phyloP scores from a whole-genome alignment of 2,797 vertebrate genomes.

The Arrhamphus sclerolepis region DNA sequence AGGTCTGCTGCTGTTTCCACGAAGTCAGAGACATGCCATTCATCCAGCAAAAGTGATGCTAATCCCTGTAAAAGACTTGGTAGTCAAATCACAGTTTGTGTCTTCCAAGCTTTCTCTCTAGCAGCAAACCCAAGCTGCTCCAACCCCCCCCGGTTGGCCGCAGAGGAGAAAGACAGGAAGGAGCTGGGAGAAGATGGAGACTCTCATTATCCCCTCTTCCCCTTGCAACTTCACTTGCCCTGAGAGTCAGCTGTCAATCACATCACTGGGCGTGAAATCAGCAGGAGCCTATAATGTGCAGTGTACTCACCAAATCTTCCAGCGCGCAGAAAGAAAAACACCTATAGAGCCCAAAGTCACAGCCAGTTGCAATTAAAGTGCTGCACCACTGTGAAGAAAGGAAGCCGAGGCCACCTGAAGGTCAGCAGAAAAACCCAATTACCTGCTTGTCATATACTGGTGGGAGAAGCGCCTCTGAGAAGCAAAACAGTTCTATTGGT shows the following conservation, averaged over 20 bases:
- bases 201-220: conserved; percentile 65
- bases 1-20: conserved; percentile 5
- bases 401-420: conserved; percentile 52
- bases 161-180: conserved; percentile 27
- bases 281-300: conserved; percentile 30
- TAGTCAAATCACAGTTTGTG: conserved; percentile 2
- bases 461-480: conserved; percentile 43
- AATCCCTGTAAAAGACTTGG: conserved; percentile 24
- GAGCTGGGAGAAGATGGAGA: conserved; percentile 22
- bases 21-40: conserved; percentile 3
- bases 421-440: conserved; percentile 69
- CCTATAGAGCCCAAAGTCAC: conserved; percentile 47
- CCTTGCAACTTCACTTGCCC: conserved; percentile 40
- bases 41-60: conserved; percentile 9
- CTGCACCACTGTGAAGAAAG: conserved; percentile 28
- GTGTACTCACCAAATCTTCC: conserved; percentile 57
- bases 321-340: conserved; percentile 37
- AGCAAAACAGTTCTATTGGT: conserved; percentile 38
- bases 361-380: conserved; percentile 66
- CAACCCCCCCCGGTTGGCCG: conserved; percentile 34
- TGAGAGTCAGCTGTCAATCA: conserved; percentile 70
- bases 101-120: conserved; percentile 1
- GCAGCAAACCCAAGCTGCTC: conserved; percentile 42
- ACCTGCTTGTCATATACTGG: conserved; percentile 60
- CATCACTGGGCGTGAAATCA: conserved; percentile 34